Percentiles rank a stretch among this genome's conserved stretches.
Evolutionary conservation across 1,140 invertebrate species (phyloP).

Genomic region (Asobara japonica): DNA sequence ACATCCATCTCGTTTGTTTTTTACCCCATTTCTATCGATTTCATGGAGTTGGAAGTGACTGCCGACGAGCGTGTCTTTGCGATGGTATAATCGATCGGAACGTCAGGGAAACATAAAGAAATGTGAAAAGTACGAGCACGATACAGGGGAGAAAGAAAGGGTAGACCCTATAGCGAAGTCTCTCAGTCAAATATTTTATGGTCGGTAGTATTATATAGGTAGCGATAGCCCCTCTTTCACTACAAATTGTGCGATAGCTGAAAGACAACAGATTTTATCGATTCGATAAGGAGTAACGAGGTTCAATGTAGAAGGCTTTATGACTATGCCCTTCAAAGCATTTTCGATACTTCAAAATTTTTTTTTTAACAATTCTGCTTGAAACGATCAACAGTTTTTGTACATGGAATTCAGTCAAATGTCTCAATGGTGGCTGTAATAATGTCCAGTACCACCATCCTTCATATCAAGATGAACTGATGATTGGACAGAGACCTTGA

Average conservation of each 20-base stretch:
- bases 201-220: too few species aligned
- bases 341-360: too few species aligned
- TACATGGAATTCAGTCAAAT: too few species aligned
- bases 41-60: background rate
- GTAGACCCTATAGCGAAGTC: background rate
- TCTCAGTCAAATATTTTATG: background rate
- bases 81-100: slow-evolving; percentile 37
- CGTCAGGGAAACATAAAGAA: slow-evolving; percentile 26
- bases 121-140: slow-evolving; percentile 26
- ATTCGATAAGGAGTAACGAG: background rate
- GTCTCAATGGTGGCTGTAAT: too few species aligned
- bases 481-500: too few species aligned
- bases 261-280: slow-evolving; percentile 12
- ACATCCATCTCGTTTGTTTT: background rate
- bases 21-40: too few species aligned
- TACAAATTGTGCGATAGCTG: background rate
- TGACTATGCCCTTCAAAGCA: background rate
- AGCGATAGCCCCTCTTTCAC: background rate
- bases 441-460: too few species aligned
- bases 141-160: slow-evolving; percentile 4
- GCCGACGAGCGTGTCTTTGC: slow-evolving; percentile 31
- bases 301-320: background rate
- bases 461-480: too few species aligned
- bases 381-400: too few species aligned
- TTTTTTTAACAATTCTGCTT: too few species aligned